These are phyloP conservation scores for Chironomus tentans DNA, from an alignment of 2,888 invertebrate genomes.

Conservation along the genomic window DNA sequence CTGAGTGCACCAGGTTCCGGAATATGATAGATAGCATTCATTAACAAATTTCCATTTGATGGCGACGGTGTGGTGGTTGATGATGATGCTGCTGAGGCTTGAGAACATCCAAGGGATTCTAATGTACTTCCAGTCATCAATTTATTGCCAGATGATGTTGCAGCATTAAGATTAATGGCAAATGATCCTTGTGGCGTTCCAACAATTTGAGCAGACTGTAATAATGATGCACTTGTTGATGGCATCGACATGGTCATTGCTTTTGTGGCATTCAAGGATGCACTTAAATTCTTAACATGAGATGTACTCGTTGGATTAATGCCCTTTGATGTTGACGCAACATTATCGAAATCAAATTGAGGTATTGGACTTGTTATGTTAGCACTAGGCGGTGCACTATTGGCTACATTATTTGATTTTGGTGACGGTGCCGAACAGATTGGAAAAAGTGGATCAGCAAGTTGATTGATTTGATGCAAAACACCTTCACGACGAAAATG, in stretches of 20 bases:
- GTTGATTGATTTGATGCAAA: slow-evolving; percentile 72
- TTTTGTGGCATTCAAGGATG: slow-evolving; percentile 35
- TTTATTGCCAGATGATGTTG: slow-evolving; percentile 4
- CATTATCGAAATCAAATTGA: slow-evolving; percentile 38
- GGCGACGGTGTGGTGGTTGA: slow-evolving; percentile 27
- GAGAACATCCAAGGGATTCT: not conserved
- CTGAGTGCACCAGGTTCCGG: slow-evolving; percentile 28
- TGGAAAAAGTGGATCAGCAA: slow-evolving; percentile 59
- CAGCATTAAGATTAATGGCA: slow-evolving; percentile 29
- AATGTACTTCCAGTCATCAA: not conserved
- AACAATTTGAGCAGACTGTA: slow-evolving; percentile 29
- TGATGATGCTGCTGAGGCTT: not conserved
- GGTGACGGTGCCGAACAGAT: slow-evolving; percentile 48
- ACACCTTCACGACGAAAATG: slow-evolving; percentile 97
- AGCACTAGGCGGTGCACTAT: slow-evolving; percentile 38
- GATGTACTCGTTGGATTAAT: slow-evolving; percentile 30
- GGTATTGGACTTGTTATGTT: slow-evolving; percentile 36
- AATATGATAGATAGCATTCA: slow-evolving; percentile 29
- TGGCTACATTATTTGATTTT: slow-evolving; percentile 42
- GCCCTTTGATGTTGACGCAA: slow-evolving; percentile 23
- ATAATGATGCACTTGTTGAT: slow-evolving; percentile 30
- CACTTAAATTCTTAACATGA: slow-evolving; percentile 37
- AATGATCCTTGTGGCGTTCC: slow-evolving; percentile 29
- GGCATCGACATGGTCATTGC: slow-evolving; percentile 33
- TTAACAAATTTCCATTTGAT: slow-evolving; percentile 29